Evolutionary conservation across 2,888 invertebrate species (phyloP), one percentile per base, ranked within the genome.

Genomic region (Acanthococcus lagerstroemiae): DNA sequence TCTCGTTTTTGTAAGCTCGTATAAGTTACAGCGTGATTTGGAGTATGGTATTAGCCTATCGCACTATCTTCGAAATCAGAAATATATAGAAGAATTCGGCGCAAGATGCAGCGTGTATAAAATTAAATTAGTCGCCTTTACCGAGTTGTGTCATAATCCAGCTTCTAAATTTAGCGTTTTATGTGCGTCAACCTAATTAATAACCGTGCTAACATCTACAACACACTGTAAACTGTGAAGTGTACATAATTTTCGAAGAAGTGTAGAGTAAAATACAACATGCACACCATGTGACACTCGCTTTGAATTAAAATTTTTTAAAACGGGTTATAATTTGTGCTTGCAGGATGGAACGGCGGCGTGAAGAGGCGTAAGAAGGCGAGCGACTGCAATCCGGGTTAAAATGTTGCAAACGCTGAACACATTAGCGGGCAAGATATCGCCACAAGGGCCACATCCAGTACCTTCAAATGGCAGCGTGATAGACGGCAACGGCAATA

Each of bases 401-500:
- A 80, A 78, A 76, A 90, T 90, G 90, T 83, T 91, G 78, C 87
- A 88, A 79, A 87, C 90, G 73, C 80, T 91, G 79, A 90, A 90
- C 82, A 86, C 87, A 77, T 82, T 91, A 80, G 90, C 90, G 80
- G 88, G 88, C 77, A 91, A 91, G 80, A 86, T 90, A 78, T 90
- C 90, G 77, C 90, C 90, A 26, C 67, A 66, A 78, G 90, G 90
- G 77, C 90, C 90, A 26, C 67, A 66, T 56, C 67, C 63, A 30
- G 27, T 63, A 19, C 52, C 63, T 19, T 54, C 63, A 44, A 63
- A 63, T 24, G 63, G 52, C 30, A 55, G 26, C 19, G 52, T 60
- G 52, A 63, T 69, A 50, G 69, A 70, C 66, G 68, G 68, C 67
- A 70, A 70, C 68, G 69, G 69, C 52, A 71, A 70, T 67, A 69